Conservation (phyloP, 2,797 vertebrate genomes). For the Paramormyrops hopkinsi region DNA sequence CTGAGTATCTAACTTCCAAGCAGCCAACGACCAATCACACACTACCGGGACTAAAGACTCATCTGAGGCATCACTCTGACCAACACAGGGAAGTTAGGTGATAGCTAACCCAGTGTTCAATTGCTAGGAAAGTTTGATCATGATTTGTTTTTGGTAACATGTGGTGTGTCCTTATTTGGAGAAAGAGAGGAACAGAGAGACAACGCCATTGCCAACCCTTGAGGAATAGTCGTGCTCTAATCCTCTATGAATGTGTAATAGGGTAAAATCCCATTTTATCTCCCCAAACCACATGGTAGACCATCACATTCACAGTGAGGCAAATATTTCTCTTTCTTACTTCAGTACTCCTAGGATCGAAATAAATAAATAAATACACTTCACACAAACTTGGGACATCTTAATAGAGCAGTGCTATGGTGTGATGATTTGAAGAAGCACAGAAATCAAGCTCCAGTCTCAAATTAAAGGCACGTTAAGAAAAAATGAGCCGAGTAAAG, state of each 20-base stretch:
- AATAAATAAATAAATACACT: background rate
- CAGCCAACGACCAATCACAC: no score
- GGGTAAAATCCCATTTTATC: conserved; percentile 14
- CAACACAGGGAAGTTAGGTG: background rate
- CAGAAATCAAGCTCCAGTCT: background rate
- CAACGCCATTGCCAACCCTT: background rate
- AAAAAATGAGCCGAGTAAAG: background rate
- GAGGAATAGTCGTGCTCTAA: background rate
- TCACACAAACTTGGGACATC: background rate
- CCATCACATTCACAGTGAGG: conserved; percentile 8
- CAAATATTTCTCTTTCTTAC: conserved; percentile 7
- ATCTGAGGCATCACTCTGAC: background rate
- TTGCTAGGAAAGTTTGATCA: background rate
- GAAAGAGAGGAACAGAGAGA: background rate
- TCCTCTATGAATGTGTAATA: conserved; percentile 22
- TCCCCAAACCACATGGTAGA: conserved; percentile 1
- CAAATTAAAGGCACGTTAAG: background rate
- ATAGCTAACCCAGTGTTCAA: background rate
- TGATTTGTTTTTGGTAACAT: background rate
- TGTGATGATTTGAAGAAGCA: background rate
- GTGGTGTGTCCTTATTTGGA: background rate
- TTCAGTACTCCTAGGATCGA: background rate
- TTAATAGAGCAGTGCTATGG: background rate
- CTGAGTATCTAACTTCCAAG: background rate
- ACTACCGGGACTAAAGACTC: background rate